phyloP scores from a whole-genome alignment of 2,113 vertebrate species.

The Tenrec ecaudatus region DNA sequence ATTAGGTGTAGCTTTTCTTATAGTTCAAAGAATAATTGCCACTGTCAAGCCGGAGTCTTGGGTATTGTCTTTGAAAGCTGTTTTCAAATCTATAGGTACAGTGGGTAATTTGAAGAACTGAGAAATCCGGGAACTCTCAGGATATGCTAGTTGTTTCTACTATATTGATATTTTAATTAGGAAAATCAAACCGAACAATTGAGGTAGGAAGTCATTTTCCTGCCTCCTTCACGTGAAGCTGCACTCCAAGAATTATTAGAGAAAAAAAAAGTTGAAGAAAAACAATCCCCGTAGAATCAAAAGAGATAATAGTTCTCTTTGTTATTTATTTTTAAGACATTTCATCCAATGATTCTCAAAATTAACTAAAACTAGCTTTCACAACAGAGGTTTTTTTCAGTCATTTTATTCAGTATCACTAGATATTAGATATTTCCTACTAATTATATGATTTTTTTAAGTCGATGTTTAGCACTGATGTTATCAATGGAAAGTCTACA shows the following conservation, averaged over 20 bases:
- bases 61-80: conserved; percentile 46
- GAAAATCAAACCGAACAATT: conserved; percentile 73
- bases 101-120: conserved; percentile 60
- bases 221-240: conserved; percentile 46
- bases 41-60: conserved; percentile 1
- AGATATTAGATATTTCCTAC: background rate
- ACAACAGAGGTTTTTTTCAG: conserved; percentile 45
- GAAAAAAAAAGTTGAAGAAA: background rate
- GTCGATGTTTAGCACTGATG: background rate
- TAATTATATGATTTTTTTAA: background rate
- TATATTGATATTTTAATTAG: conserved; percentile 74
- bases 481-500: background rate
- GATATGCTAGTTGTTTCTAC: conserved; percentile 68
- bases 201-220: conserved; percentile 46
- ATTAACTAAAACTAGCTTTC: conserved; percentile 56
- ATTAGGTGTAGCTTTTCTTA: background rate
- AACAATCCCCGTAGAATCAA: conserved; percentile 20
- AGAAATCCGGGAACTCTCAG: conserved; percentile 56
- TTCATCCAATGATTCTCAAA: conserved; percentile 67
- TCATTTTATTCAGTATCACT: conserved; percentile 48
- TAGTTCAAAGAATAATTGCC: conserved; percentile 44
- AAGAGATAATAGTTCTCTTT: conserved; percentile 61
- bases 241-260: conserved; percentile 49
- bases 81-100: conserved; percentile 69
- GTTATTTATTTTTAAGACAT: conserved; percentile 73